Conservation (phyloP, 2,888 invertebrate genomes). For the Drosophila mimetica region DNA sequence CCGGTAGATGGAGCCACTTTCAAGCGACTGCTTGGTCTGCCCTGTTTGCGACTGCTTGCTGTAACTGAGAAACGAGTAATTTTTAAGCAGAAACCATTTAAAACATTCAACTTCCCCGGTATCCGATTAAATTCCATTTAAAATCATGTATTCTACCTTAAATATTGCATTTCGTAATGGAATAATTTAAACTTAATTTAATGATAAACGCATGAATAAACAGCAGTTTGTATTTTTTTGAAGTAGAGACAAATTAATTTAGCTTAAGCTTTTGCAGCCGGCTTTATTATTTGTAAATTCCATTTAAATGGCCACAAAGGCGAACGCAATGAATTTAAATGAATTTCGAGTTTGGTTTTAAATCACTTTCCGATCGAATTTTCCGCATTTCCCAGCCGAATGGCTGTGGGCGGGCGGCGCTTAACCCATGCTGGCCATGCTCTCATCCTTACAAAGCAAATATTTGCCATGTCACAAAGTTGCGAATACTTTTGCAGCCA, state of each 20-base stretch:
- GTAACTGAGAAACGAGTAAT: too few relatives aligned
- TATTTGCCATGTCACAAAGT: slow-evolving; percentile 24
- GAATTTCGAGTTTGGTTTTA: neutral
- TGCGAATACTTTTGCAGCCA: slow-evolving; percentile 15
- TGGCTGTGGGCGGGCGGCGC: neutral
- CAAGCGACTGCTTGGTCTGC: too few relatives aligned
- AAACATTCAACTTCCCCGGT: neutral
- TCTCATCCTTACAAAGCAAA: neutral
- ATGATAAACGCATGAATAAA: slow-evolving; percentile 7
- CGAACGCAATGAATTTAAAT: neutral
- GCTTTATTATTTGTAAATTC: slow-evolving; percentile 8
- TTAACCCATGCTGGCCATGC: slow-evolving; percentile 1
- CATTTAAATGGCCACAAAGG: slow-evolving; percentile 2
- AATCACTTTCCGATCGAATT: slow-evolving; percentile 2
- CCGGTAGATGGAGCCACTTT: too few relatives aligned
- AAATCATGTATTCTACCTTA: neutral
- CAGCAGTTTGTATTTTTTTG: neutral
- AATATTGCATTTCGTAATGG: neutral
- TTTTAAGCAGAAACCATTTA: neutral
- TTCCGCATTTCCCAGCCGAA: slow-evolving; percentile 1
- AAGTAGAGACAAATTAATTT: neutral
- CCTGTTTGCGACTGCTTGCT: too few relatives aligned
- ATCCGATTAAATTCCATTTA: neutral
- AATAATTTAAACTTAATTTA: slow-evolving; percentile 8
- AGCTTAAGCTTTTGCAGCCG: neutral